Percentiles rank a stretch among this genome's conserved stretches.
phyloP scores from a whole-genome alignment of 2,888 invertebrate genomes.

The Galeopsomyia nigrocyanea region DNA sequence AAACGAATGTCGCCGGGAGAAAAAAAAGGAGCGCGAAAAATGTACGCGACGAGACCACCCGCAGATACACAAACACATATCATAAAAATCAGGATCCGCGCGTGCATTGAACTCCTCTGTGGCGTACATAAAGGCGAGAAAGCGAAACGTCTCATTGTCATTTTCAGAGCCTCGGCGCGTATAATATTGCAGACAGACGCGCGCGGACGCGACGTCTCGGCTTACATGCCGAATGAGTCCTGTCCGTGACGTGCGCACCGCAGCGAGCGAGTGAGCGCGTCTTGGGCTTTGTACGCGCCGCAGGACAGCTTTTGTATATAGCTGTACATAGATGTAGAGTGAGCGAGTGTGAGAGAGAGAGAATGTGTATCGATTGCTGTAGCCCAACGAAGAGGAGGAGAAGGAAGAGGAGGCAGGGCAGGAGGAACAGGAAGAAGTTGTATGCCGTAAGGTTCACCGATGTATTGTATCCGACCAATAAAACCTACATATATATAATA shows the following conservation, averaged over 20 bases:
- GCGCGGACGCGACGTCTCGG: conserved; percentile 20
- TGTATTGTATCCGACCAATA: conserved; percentile 64
- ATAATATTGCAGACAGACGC: conserved; percentile 26
- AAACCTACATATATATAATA: conserved; percentile 51
- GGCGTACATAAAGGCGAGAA: conserved; percentile 19
- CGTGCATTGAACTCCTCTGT: neutral
- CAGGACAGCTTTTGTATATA: conserved; percentile 59
- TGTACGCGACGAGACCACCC: too few relatives aligned
- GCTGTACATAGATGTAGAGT: conserved; percentile 59
- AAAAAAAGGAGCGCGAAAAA: neutral
- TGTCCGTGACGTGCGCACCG: conserved; percentile 34
- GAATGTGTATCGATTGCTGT: conserved; percentile 53
- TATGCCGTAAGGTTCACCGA: conserved; percentile 62
- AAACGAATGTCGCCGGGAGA: neutral
- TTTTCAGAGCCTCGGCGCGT: conserved; percentile 35
- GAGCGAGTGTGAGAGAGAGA: conserved; percentile 1
- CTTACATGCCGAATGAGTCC: conserved; percentile 42
- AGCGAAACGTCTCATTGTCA: conserved; percentile 34
- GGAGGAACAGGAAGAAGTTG: conserved; percentile 52
- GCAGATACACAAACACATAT: conserved; percentile 16
- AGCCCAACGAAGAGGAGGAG: conserved; percentile 49
- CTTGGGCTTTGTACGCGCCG: conserved; percentile 13
- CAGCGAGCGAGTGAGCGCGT: neutral
- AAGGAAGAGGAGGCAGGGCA: conserved; percentile 57
- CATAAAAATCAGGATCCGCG: conserved; percentile 26